Evolutionary conservation across 2,888 invertebrate genomes (phyloP).

Genomic region (Cremastobaeus sp.): DNA sequence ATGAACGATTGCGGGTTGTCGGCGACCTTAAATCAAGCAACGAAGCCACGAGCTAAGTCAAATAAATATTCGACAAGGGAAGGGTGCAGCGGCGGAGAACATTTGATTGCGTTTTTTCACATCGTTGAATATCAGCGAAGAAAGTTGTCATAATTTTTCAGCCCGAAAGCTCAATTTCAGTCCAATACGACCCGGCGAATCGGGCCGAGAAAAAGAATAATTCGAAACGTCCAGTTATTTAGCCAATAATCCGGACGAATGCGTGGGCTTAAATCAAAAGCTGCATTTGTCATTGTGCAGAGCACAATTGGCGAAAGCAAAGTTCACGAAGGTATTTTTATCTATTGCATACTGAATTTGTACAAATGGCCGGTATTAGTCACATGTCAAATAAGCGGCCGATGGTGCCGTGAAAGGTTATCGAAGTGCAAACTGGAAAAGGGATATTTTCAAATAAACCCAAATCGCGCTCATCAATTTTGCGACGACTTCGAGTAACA

Average conservation of each 20-base stretch:
- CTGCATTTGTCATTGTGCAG: slow-evolving; percentile 6
- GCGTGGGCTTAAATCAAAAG: slow-evolving; percentile 19
- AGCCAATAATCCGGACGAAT: slow-evolving; percentile 11
- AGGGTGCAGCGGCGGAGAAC: slow-evolving; percentile 33
- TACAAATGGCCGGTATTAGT: slow-evolving; percentile 54
- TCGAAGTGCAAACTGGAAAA: slow-evolving; percentile 28
- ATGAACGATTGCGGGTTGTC: slow-evolving; percentile 42
- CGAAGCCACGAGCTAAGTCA: too few species aligned
- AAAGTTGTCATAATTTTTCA: too few species aligned
- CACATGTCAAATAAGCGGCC: slow-evolving; percentile 55
- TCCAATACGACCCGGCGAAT: too few species aligned
- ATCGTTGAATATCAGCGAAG: too few species aligned
- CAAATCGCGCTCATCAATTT: slow-evolving; percentile 41
- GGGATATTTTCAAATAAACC: slow-evolving; percentile 39
- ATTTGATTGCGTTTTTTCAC: too few species aligned
- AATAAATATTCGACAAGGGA: slow-evolving; percentile 39
- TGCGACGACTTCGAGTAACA: slow-evolving; percentile 1
- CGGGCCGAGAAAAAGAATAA: neutral
- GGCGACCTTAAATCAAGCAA: slow-evolving; percentile 21
- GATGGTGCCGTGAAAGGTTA: slow-evolving; percentile 36
- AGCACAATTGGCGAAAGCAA: slow-evolving; percentile 23
- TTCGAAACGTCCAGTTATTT: slow-evolving; percentile 5
- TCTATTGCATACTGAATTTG: slow-evolving; percentile 50
- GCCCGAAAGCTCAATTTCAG: too few species aligned
- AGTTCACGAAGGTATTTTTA: slow-evolving; percentile 49